phyloP scores from a whole-genome alignment of 2,113 vertebrate genomes.

The Vulpes vulpes region DNA sequence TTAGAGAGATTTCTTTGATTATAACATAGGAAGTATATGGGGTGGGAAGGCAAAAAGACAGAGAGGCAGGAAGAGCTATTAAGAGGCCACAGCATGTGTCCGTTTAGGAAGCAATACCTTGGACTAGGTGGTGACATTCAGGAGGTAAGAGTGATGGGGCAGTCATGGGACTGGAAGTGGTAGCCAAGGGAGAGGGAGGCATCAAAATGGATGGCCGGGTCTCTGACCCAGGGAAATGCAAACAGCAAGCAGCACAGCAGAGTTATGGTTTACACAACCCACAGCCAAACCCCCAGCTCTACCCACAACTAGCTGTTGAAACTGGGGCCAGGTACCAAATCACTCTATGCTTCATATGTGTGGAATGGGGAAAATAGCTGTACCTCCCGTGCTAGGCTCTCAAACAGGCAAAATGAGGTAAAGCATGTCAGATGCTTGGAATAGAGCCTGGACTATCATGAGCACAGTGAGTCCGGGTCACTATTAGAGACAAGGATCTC shows the following conservation, averaged over 20 bases:
- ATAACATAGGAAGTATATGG: background rate
- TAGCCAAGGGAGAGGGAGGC: background rate
- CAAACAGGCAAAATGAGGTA: background rate
- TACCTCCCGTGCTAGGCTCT: background rate
- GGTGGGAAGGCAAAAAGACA: background rate
- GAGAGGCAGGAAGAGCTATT: background rate
- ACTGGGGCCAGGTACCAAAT: background rate
- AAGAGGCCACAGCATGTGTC: background rate
- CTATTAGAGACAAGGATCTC: background rate
- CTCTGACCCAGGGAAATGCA: background rate
- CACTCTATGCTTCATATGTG: background rate
- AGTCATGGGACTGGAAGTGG: background rate
- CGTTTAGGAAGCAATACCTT: background rate
- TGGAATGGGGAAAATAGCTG: background rate
- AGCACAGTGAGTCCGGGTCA: background rate
- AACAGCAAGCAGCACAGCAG: background rate
- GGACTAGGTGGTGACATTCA: background rate
- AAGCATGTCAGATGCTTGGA: constrained; percentile 18
- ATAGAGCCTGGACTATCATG: background rate
- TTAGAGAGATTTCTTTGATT: background rate
- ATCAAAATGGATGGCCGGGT: background rate
- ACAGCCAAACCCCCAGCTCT: background rate
- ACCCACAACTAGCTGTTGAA: background rate
- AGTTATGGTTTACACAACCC: background rate
- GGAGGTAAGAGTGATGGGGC: background rate